Base-by-base conservation (phyloP, 2,888 invertebrate species). In the Pseudanteris insignis region DNA sequence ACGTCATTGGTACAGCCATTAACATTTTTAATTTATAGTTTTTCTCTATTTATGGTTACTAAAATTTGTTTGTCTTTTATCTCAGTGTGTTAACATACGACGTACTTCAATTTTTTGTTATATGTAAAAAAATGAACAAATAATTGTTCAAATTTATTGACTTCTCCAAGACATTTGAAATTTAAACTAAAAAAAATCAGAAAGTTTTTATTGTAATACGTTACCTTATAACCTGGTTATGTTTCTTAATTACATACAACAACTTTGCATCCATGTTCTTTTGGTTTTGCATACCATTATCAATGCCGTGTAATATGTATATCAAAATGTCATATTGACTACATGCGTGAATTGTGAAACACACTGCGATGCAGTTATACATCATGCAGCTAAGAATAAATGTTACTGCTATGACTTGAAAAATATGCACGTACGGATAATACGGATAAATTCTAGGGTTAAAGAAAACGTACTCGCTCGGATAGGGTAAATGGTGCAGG, bases 301-400 rank as follows among this genome's bases (percentile, higher is more conserved):
- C 41, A n/a, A 41, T 28, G 12, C 21, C 10, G 10, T 41, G 8
- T 3, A 41, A 12, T 11, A 41, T 29, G 0, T 14, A 18, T 8
- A 18, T 1, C 8, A 41, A 21, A 12, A 41, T 10, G 8, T 29
- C 21, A n/a, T 41, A 41, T n/a, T 41, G 41, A 6, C 29, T 28
- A n/a, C 41, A 41, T 9, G 12, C 41, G 14, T 41, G 41, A 1
- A 30, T n/a, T 2, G 41, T 21, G 28, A 41, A 41, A 11, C 41
- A 28, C 2, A 30, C 12, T 1, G 21, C 41, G 1, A 21, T 41
- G n/a, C 30, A 41, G 8, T 29, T 29, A 4, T 30, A 6, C 7
- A 14, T 14, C 15, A 33, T 14, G 0, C 5, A 8, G 6, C 21
- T 4, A 32, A 30, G 4, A 3, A 9, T 43, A 4, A 44, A 2